Evolutionary conservation across 1,140 invertebrate genomes (phyloP), one percentile per base, ranked within the genome.

Genomic region (Drosophila lacertosa): DNA sequence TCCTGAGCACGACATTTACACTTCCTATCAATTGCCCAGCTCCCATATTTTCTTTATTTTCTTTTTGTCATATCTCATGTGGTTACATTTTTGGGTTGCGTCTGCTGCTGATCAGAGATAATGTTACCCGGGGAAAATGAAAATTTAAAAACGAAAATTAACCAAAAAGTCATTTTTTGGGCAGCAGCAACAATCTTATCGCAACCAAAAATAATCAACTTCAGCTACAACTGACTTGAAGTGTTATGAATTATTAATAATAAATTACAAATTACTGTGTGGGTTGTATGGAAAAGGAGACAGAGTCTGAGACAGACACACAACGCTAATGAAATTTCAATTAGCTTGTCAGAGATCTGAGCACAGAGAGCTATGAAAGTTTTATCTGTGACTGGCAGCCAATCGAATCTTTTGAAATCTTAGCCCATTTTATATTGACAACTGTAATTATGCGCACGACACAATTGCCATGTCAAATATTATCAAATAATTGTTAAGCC

Each of bases 371-470:
- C 53, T 42, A 59, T 76, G 73, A 44, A 57, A 67, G 45, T 50
- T 73, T 77, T 74, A 78, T 78, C 76, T 45, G 20, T 39, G n/a
- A 48, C n/a, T 26, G 35, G 20, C 35, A 58, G 55, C 15, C 55
- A 66, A 32, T 39, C 66, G 73, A 39, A 79, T 83, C 74, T 78
- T 72, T 70, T 77, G 74, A 82, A 82, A 88, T 89, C 77, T 72
- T 88, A 88, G 60, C 77, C 82, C 74, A 88, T 88, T 88, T 88
- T 88, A 88, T 88, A 88, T 88, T 88, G 82, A 88, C 82, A 82
- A 75, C 77, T 65, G 81, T 88, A 86, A 86, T 88, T 86, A 86
- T 86, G 81, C 81, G 69, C 77, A 86, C 82, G 81, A 86, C 81
- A 81, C 80, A 84, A 77, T 84, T 86, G 74, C 70, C 82, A 69